These are phyloP conservation scores for Falco peregrinus DNA, from an alignment of 2,797 vertebrate species.

Conservation along the genomic window DNA sequence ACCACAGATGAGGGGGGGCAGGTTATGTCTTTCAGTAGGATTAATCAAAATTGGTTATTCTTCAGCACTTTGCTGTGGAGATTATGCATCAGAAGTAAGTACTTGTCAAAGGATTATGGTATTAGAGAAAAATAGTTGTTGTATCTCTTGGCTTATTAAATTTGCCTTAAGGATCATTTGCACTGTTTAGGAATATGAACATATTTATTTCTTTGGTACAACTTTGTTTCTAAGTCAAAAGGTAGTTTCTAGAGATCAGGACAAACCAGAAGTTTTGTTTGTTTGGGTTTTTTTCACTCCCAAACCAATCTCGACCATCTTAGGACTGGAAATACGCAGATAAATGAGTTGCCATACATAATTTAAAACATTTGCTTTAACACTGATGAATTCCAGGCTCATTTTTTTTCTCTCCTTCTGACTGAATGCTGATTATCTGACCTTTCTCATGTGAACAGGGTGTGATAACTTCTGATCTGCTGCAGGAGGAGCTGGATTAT, in stretches of 20 bases:
- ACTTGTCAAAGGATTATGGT: slow-evolving; percentile 50
- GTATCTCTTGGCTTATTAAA: slow-evolving; percentile 46
- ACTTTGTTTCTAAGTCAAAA: slow-evolving; percentile 6
- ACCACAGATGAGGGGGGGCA: fast-evolving
- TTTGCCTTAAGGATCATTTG: slow-evolving; percentile 19
- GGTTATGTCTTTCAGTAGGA: neutral
- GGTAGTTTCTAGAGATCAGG: neutral
- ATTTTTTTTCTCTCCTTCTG: neutral
- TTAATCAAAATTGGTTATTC: slow-evolving; percentile 32
- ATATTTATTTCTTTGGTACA: slow-evolving; percentile 30
- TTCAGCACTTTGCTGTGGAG: slow-evolving; percentile 34
- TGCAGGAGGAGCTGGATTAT: neutral
- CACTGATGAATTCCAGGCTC: neutral
- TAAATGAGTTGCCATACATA: neutral
- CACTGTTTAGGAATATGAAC: slow-evolving; percentile 28
- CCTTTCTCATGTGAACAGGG: neutral
- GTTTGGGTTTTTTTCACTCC: fast-evolving
- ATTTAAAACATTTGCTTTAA: neutral
- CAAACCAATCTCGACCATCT: neutral
- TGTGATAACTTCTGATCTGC: neutral
- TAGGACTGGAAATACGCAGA: neutral
- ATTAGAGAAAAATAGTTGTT: slow-evolving; percentile 61
- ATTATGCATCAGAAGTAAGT: slow-evolving; percentile 47
- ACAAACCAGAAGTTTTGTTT: neutral
- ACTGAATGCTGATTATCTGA: neutral